Conservation (phyloP, 1,140 invertebrate genomes). For the Archivesica marissinica region DNA sequence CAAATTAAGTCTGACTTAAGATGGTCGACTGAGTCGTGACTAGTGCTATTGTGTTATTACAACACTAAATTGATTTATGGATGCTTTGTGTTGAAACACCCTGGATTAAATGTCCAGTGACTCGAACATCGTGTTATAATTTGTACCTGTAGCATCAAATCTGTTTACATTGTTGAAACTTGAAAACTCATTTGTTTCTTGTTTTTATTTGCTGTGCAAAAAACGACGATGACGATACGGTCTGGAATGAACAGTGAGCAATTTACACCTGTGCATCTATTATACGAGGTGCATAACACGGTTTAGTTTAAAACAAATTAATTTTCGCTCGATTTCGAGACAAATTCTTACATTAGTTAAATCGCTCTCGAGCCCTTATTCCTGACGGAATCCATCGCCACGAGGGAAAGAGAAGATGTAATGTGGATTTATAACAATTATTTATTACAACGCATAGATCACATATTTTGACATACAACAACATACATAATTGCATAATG, state of each 20-base stretch:
- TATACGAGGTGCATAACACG: not conserved
- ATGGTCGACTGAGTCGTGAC: not conserved
- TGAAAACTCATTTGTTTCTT: not conserved
- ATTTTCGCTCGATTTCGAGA: too few species aligned
- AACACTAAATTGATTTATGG: not conserved
- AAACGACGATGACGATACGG: not conserved
- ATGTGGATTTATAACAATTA: too few species aligned
- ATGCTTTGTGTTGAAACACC: not conserved
- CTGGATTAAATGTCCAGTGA: not conserved
- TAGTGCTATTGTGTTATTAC: constrained; percentile 5
- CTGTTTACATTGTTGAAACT: not conserved
- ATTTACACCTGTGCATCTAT: not conserved
- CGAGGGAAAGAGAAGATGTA: too few species aligned
- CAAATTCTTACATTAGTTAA: too few species aligned
- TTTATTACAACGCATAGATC: too few species aligned
- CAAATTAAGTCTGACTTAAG: not conserved
- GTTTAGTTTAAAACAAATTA: too few species aligned
- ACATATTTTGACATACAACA: too few species aligned
- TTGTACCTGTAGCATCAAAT: not conserved
- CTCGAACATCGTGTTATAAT: not conserved
- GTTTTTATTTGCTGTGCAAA: not conserved
- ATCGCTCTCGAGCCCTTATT: too few species aligned
- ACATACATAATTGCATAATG: too few species aligned
- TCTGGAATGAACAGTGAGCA: not conserved
- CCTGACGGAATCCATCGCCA: too few species aligned